Conservation (phyloP, 2,797 vertebrate genomes). For the Cynopterus sphinx region DNA sequence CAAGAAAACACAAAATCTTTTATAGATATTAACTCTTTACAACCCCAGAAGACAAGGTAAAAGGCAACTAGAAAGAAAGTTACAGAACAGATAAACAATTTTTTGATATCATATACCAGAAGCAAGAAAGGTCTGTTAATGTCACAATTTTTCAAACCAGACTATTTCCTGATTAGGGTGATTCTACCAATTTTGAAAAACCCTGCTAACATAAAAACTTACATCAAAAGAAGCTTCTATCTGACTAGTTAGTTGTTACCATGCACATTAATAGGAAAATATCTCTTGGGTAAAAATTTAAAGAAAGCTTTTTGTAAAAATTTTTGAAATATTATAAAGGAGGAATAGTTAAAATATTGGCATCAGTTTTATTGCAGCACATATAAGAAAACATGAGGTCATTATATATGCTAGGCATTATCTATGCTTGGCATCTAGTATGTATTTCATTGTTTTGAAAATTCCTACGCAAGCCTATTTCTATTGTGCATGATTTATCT, state of each 20-base stretch:
- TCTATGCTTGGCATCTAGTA: neutral
- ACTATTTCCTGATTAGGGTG: conserved; percentile 10
- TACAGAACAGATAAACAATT: neutral
- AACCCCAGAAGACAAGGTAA: conserved; percentile 35
- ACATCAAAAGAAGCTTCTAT: conserved; percentile 37
- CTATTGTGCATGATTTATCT: neutral
- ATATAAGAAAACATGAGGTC: neutral
- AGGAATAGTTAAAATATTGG: neutral
- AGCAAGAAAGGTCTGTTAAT: conserved; percentile 22
- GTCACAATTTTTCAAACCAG: neutral
- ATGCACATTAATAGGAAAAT: conserved; percentile 34
- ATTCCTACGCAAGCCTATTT: neutral
- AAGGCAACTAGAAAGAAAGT: conserved; percentile 37
- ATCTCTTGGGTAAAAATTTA: conserved; percentile 37
- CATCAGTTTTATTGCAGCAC: neutral
- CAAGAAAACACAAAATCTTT: conserved; percentile 59
- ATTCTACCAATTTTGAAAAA: neutral
- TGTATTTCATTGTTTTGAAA: conserved; percentile 38
- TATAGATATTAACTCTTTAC: conserved; percentile 64
- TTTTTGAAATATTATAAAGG: conserved; percentile 34
- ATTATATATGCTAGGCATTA: neutral
- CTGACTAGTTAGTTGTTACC: neutral
- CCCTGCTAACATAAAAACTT: neutral
- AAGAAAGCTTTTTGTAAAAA: neutral
- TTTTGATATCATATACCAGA: neutral